Percentiles rank a stretch among this genome's conserved stretches.
Conservation (phyloP, 2,797 vertebrate species). For the Hemitrygon akajei region DNA sequence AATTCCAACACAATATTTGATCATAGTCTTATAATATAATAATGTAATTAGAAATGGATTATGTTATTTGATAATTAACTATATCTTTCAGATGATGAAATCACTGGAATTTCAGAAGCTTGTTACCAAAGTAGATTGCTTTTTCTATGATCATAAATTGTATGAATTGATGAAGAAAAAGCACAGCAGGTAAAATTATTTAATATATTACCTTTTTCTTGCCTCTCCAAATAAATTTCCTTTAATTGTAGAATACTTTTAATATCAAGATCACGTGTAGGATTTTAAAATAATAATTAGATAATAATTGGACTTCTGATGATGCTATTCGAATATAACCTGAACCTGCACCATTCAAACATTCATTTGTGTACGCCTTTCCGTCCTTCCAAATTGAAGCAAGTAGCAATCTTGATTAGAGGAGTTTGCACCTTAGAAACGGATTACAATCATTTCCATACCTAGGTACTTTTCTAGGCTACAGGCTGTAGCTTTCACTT, state of each 20-base stretch:
- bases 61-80: background rate
- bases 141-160: conserved; percentile 34
- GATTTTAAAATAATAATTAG: too few species aligned
- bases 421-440: background rate
- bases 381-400: background rate
- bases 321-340: background rate
- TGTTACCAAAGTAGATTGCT: conserved; percentile 24
- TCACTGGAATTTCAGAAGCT: conserved; percentile 9
- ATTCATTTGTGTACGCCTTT: background rate
- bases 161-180: conserved; percentile 10
- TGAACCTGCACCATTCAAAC: background rate
- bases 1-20: background rate
- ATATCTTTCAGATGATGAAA: conserved; percentile 36
- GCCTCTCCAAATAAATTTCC: background rate
- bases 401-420: background rate
- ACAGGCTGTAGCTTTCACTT: too few species aligned
- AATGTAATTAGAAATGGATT: background rate
- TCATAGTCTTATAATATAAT: background rate
- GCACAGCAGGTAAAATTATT: background rate
- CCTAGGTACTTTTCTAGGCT: too few species aligned
- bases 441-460: background rate
- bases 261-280: background rate
- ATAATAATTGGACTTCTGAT: background rate
- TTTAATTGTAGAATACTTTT: background rate
- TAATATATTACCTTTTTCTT: background rate